These are phyloP conservation scores for Drosophila busckii DNA, from an alignment of 1,140 invertebrate genomes.

Conservation along the genomic window DNA sequence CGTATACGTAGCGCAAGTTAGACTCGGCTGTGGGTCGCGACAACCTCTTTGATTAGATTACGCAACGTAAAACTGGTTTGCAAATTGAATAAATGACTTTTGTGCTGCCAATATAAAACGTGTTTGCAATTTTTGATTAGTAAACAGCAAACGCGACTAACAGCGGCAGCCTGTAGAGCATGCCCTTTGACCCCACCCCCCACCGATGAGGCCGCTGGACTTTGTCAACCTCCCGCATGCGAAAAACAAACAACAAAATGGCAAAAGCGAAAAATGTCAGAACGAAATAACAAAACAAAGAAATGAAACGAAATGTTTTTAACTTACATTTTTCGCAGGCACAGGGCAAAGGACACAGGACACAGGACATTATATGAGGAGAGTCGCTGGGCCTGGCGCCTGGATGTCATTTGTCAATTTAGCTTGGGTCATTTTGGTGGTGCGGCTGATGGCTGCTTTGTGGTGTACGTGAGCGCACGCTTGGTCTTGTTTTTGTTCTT, in stretches of 20 bases:
- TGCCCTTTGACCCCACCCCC: neutral
- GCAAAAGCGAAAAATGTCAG: too few species aligned
- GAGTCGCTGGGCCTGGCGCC: neutral
- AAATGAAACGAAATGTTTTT: conserved; percentile 24
- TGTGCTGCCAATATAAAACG: conserved; percentile 77
- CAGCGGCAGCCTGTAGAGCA: too few species aligned
- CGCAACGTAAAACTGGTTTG: conserved; percentile 74
- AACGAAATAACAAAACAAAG: too few species aligned
- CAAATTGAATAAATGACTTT: conserved; percentile 78
- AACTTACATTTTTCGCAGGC: conserved; percentile 12
- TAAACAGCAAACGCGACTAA: conserved; percentile 43
- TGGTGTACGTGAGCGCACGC: conserved; percentile 52
- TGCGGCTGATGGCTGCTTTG: conserved; percentile 24
- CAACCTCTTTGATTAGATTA: conserved; percentile 76
- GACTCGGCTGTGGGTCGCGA: conserved; percentile 11
- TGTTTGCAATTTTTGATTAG: conserved; percentile 76
- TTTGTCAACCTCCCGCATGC: too few species aligned
- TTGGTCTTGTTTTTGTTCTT: conserved; percentile 35
- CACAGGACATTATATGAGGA: conserved; percentile 3
- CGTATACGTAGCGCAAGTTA: too few species aligned
- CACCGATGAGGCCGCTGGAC: too few species aligned
- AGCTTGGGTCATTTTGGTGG: conserved; percentile 22
- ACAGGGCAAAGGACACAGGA: conserved; percentile 7
- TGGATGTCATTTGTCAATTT: conserved; percentile 72
- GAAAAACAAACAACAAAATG: neutral